Conservation (phyloP, 92 coral and sea anemone genomes). For the Pocillopora meandrina region DNA sequence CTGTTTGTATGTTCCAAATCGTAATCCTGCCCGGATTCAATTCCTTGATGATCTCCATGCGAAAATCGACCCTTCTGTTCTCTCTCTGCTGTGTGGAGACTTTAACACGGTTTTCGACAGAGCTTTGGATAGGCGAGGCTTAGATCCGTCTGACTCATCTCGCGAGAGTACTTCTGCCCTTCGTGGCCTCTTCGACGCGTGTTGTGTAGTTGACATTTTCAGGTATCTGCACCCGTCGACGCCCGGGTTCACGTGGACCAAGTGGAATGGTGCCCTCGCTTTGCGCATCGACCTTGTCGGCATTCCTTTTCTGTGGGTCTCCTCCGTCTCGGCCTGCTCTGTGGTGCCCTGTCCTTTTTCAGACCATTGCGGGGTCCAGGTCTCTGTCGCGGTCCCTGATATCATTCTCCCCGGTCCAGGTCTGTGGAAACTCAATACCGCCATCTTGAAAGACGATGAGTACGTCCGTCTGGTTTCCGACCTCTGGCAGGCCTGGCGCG, state of each 20-base stretch:
- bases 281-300: conserved; percentile 7
- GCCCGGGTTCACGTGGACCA: background rate
- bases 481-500: conserved; percentile 17
- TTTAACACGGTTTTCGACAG: conserved; percentile 14
- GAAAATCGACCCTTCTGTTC: background rate
- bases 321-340: background rate
- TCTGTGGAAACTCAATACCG: conserved; percentile 27
- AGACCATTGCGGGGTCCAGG: background rate
- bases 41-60: background rate
- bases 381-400: background rate
- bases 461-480: background rate
- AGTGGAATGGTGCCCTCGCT: background rate
- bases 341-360: conserved; percentile 7
- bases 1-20: background rate
- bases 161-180: background rate
- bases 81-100: background rate
- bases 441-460: background rate
- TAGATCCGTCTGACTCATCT: background rate
- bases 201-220: background rate
- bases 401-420: conserved; percentile 15
- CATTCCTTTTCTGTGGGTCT: background rate
- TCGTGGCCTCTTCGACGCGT: background rate
- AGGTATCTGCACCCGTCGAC: background rate
- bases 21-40: background rate
- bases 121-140: conserved; percentile 7